Conservation (phyloP, 2,888 invertebrate species). For the Plagodis dolabraria region DNA sequence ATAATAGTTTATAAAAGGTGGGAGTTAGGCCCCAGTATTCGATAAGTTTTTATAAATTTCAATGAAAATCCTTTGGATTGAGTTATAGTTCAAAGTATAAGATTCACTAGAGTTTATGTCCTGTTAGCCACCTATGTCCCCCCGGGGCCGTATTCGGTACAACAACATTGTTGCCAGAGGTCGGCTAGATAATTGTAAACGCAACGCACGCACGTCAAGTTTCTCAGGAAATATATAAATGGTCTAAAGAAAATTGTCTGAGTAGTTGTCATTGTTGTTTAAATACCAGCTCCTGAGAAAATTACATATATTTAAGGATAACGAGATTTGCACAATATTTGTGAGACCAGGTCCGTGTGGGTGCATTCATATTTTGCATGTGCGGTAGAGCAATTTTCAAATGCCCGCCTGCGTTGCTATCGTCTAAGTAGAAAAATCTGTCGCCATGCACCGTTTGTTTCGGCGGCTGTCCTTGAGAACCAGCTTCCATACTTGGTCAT, state of each 20-base stretch:
- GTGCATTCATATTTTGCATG: no score
- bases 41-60: no score
- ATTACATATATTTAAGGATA: neutral
- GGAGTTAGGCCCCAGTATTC: no score
- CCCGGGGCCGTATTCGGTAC: constrained; percentile 9
- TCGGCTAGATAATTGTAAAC: constrained; percentile 25
- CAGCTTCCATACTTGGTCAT: no score
- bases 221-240: constrained; percentile 14
- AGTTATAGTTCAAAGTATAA: neutral
- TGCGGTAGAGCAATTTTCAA: no score
- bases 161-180: constrained; percentile 25
- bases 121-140: constrained; percentile 7
- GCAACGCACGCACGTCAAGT: constrained; percentile 22
- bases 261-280: constrained; percentile 19
- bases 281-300: constrained; percentile 8
- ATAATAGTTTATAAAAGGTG: no score
- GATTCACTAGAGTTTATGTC: constrained; percentile 3
- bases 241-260: constrained; percentile 14
- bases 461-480: no score
- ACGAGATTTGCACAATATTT: no score
- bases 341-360: no score
- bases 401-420: no score
- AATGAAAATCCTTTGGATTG: neutral
- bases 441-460: no score
- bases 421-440: no score